These are phyloP conservation scores for Helicoverpa assulta DNA, from an alignment of 2,888 invertebrate species.

Conservation along the genomic window DNA sequence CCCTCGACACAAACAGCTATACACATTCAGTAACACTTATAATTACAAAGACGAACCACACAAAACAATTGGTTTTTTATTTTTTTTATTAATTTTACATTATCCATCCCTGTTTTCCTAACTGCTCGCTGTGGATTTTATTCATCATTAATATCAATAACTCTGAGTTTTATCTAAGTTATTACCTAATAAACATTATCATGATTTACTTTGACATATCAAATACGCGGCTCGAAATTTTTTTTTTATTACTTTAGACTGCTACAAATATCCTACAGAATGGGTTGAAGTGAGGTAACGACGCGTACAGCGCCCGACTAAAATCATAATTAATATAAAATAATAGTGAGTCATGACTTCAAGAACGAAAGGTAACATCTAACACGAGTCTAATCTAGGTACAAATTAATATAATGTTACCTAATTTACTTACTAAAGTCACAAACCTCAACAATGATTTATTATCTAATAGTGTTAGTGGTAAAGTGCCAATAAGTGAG, in stretches of 20 bases:
- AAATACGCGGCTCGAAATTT: slow-evolving; percentile 90
- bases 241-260: slow-evolving; percentile 83
- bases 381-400: slow-evolving; percentile 80
- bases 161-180: slow-evolving; percentile 86
- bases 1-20: slow-evolving; percentile 83
- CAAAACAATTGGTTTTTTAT: slow-evolving; percentile 78
- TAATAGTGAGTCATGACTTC: slow-evolving; percentile 71
- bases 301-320: slow-evolving; percentile 68
- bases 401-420: slow-evolving; percentile 78
- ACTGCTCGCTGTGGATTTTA: slow-evolving; percentile 86
- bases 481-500: slow-evolving; percentile 86
- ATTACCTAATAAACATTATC: slow-evolving; percentile 88
- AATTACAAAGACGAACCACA: slow-evolving; percentile 86
- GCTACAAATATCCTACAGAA: slow-evolving; percentile 87
- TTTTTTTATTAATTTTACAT: slow-evolving; percentile 81
- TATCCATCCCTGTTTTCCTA: slow-evolving; percentile 90
- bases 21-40: slow-evolving; percentile 89
- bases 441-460: slow-evolving; percentile 85
- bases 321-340: slow-evolving; percentile 70
- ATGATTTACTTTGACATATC: slow-evolving; percentile 90
- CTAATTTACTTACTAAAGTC: slow-evolving; percentile 83
- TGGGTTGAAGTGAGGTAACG: slow-evolving; percentile 84
- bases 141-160: slow-evolving; percentile 81
- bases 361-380: slow-evolving; percentile 69
- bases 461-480: slow-evolving; percentile 80